Percentiles rank a stretch among this genome's conserved stretches.
Conservation (phyloP, 2,888 invertebrate species). For the Stenichneumon culpator region DNA sequence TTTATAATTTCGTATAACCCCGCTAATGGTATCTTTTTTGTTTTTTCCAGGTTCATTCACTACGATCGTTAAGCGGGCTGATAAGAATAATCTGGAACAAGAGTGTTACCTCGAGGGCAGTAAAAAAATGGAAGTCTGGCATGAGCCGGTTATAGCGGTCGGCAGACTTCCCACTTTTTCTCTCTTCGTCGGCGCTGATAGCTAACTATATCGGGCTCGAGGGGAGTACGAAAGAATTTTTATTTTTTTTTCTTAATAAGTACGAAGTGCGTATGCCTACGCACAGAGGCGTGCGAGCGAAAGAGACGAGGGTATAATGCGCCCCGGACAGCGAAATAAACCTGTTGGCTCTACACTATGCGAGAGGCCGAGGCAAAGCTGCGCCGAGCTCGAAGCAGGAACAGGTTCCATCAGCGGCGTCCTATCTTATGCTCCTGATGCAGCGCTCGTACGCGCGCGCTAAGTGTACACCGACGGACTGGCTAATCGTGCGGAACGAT, state of each 20-base stretch:
- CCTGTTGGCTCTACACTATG: constrained; percentile 48
- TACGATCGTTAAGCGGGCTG: neutral
- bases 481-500: constrained; percentile 57
- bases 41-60: neutral
- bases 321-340: constrained; percentile 45
- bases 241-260: constrained; percentile 27
- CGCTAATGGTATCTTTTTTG: neutral
- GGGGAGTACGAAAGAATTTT: constrained; percentile 13
- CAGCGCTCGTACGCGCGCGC: constrained; percentile 19
- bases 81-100: constrained; percentile 11
- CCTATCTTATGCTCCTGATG: constrained; percentile 47
- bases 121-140: constrained; percentile 22
- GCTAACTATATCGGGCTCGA: neutral
- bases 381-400: constrained; percentile 14
- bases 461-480: constrained; percentile 35
- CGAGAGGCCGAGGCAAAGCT: constrained; percentile 25
- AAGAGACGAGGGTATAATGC: constrained; percentile 25
- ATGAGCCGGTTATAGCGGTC: constrained; percentile 28
- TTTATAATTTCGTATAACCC: neutral
- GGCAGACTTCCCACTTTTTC: constrained; percentile 22
- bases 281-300: neutral
- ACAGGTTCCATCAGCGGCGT: constrained; percentile 42
- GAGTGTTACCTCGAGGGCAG: constrained; percentile 23
- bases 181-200: constrained; percentile 15
- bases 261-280: constrained; percentile 10